These are phyloP conservation scores for Acrossocheilus wenchowensis DNA, from an alignment of 2,797 vertebrate genomes.

Conservation along the genomic window DNA sequence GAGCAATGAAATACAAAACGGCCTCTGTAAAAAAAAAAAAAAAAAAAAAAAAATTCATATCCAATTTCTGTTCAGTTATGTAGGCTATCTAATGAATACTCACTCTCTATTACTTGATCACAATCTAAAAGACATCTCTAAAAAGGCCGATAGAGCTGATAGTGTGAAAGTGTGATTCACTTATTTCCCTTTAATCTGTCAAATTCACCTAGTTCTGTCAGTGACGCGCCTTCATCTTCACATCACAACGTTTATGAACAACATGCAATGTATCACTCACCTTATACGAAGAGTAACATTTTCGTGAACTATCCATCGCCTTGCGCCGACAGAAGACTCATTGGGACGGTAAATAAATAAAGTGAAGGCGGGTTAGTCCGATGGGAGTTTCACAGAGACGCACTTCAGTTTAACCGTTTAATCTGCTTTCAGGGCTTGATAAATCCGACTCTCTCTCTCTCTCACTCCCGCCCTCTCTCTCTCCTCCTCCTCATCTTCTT, in stretches of 20 bases:
- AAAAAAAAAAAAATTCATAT: not conserved
- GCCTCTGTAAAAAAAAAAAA: not conserved
- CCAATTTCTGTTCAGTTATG: not conserved
- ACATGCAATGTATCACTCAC: slow-evolving; percentile 30
- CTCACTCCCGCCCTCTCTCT: too few species aligned
- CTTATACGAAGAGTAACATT: slow-evolving; percentile 28
- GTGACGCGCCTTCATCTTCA: slow-evolving; percentile 31
- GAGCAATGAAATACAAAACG: not conserved
- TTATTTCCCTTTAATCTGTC: slow-evolving; percentile 40
- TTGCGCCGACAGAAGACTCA: not conserved
- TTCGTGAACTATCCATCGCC: slow-evolving; percentile 27
- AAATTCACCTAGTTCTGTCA: not conserved
- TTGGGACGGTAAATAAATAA: slow-evolving; percentile 30
- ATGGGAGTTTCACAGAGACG: slow-evolving; percentile 32
- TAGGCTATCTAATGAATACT: not conserved
- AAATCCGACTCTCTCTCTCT: slow-evolving; percentile 21
- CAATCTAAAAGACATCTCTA: not conserved
- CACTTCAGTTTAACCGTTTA: slow-evolving; percentile 42
- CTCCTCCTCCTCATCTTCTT: slow-evolving; percentile 11
- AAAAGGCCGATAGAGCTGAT: not conserved
- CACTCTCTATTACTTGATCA: not conserved
- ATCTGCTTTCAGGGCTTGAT: slow-evolving; percentile 46
- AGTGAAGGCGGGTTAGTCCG: slow-evolving; percentile 24
- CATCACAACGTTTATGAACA: not conserved
- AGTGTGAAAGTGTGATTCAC: not conserved